phyloP scores from a whole-genome alignment of 2,797 vertebrate species.

The Lemur catta region DNA sequence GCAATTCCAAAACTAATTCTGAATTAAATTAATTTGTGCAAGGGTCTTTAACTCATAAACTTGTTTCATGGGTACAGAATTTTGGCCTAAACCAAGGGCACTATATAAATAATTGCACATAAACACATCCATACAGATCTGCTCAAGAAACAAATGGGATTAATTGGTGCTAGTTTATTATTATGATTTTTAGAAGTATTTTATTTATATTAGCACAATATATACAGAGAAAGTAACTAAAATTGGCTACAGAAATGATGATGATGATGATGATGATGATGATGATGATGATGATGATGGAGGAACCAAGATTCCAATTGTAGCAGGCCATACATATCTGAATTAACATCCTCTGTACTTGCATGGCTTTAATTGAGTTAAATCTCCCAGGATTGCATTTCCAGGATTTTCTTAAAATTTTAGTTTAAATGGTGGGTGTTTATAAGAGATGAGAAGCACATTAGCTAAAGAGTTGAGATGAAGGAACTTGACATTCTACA shows the following conservation, averaged over 20 bases:
- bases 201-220: conserved; percentile 5
- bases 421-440: background rate
- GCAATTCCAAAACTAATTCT: conserved; percentile 16
- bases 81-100: background rate
- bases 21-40: background rate
- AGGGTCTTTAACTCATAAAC: background rate
- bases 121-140: background rate
- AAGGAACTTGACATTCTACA: background rate
- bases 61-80: background rate
- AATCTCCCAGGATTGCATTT: background rate
- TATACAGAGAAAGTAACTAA: background rate
- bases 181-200: background rate
- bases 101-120: background rate
- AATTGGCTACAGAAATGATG: background rate
- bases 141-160: conserved; percentile 42
- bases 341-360: background rate
- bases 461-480: background rate
- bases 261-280: background rate
- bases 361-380: background rate
- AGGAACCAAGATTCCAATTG: background rate
- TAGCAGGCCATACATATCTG: background rate
- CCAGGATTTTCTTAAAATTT: conserved; percentile 32
- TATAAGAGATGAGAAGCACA: conserved; percentile 8
- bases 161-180: background rate
- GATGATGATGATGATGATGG: background rate